A percentile compares a stretch with the other conserved stretches of the same genome.
Evolutionary conservation across 2,888 invertebrate species (phyloP).

Genomic region (Macrosoma leucophasiata): DNA sequence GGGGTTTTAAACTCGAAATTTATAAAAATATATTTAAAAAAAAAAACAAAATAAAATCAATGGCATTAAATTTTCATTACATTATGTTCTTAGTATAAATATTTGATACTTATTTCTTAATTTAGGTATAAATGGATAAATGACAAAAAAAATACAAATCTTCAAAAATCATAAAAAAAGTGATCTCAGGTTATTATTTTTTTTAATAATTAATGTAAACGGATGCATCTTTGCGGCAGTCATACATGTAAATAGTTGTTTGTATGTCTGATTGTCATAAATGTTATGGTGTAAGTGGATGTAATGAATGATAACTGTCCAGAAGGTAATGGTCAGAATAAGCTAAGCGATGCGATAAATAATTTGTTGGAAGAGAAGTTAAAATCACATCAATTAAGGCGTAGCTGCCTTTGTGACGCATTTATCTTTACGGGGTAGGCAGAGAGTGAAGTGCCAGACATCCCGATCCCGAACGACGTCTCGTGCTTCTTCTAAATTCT

Average conservation of each 20-base stretch:
- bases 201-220: slow-evolving; percentile 18
- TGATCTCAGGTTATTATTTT: slow-evolving; percentile 49
- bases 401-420: not conserved
- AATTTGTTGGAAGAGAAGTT: not conserved
- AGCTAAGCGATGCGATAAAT: slow-evolving; percentile 1
- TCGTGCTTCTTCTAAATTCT: too few species aligned
- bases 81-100: slow-evolving; percentile 26
- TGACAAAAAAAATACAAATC: slow-evolving; percentile 53
- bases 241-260: slow-evolving; percentile 9
- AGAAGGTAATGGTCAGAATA: too few species aligned
- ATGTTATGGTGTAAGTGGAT: not conserved
- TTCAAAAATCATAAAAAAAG: slow-evolving; percentile 55
- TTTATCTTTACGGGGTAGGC: too few species aligned
- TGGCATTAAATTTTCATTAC: slow-evolving; percentile 25
- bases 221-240: slow-evolving; percentile 14
- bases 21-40: slow-evolving; percentile 25
- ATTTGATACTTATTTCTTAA: slow-evolving; percentile 39
- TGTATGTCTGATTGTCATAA: slow-evolving; percentile 3
- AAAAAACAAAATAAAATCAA: slow-evolving; percentile 11
- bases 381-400: not conserved
- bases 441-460: too few species aligned
- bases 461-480: too few species aligned
- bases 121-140: slow-evolving; percentile 34
- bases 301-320: not conserved
- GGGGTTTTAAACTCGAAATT: slow-evolving; percentile 19